Evolutionary conservation across 2,113 vertebrate genomes (phyloP).

Genomic region (Barnardius zonarius): DNA sequence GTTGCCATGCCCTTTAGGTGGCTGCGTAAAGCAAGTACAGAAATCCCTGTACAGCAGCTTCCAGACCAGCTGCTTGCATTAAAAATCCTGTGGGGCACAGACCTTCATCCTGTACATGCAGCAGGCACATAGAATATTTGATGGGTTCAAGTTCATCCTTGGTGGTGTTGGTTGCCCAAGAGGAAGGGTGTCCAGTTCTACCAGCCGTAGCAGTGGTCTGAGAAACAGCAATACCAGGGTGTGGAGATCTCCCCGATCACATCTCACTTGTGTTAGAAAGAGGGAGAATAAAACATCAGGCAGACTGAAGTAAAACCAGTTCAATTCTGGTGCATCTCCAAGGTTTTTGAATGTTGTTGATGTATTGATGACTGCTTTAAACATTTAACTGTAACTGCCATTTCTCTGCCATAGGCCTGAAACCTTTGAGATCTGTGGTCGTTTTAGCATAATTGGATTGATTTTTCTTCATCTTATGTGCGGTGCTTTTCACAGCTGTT

Average conservation of each 20-base stretch:
- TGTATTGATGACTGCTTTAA: background rate
- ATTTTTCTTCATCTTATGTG: background rate
- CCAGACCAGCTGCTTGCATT: background rate
- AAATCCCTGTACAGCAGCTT: background rate
- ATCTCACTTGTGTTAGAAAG: background rate
- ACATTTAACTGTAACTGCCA: background rate
- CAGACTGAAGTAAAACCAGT: background rate
- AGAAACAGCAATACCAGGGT: background rate
- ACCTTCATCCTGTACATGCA: background rate
- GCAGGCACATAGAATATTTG: rapidly evolving
- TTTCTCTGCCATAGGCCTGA: background rate
- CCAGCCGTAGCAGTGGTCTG: background rate
- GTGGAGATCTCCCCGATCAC: background rate
- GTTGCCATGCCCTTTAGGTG: rapidly evolving
- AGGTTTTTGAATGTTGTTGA: background rate
- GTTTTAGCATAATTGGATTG: background rate
- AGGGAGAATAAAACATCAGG: background rate
- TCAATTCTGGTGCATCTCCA: background rate
- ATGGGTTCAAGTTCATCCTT: background rate
- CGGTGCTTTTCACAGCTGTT: background rate
- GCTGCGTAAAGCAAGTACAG: rapidly evolving
- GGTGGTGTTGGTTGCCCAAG: background rate
- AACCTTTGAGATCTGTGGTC: background rate
- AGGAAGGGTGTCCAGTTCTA: background rate
- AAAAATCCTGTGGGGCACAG: background rate